phyloP scores from a whole-genome alignment of 2,888 invertebrate species.

The Notocelia uddmanniana region DNA sequence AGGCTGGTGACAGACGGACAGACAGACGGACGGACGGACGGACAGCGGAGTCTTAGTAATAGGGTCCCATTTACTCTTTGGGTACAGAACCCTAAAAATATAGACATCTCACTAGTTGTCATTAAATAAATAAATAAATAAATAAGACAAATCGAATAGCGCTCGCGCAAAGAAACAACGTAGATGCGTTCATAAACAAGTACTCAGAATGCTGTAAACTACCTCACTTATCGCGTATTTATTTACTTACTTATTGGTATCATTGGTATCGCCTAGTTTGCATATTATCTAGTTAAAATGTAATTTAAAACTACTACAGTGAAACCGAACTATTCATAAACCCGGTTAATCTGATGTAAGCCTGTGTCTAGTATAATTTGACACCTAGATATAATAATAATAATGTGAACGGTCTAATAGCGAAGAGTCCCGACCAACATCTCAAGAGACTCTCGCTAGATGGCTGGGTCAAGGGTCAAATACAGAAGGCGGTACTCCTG shows the following conservation, averaged over 20 bases:
- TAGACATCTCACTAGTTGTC: not conserved
- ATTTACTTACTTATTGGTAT: constrained; percentile 12
- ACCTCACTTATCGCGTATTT: constrained; percentile 3
- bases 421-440: no score
- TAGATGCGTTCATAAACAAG: not conserved
- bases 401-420: no score
- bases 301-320: not conserved
- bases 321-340: not conserved
- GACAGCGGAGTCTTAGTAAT: no score
- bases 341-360: not conserved
- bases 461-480: no score
- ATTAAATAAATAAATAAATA: no score
- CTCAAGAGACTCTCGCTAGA: no score
- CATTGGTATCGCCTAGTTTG: constrained; percentile 1
- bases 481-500: no score
- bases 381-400: no score
- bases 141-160: not conserved
- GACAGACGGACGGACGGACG: no score
- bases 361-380: not conserved
- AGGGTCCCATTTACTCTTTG: no score
- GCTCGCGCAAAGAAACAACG: not conserved
- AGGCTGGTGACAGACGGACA: no score
- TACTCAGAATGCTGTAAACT: not conserved
- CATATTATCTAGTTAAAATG: constrained; percentile 16
- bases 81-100: no score